Evolutionary conservation across 1,140 invertebrate genomes (phyloP).

Genomic region (Portunus trituberculatus): DNA sequence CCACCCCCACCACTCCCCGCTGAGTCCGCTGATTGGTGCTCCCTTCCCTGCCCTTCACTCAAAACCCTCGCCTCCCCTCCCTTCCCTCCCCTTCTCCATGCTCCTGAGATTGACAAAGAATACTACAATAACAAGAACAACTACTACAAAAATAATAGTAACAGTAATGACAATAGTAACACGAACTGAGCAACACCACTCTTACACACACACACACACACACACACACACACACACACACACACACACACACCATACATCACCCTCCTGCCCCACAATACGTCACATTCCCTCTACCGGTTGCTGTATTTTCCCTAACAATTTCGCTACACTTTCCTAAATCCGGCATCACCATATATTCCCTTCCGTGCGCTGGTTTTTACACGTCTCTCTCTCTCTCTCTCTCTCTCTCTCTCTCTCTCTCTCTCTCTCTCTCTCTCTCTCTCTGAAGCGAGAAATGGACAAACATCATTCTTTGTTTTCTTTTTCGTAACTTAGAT

Average conservation of each 20-base stretch:
- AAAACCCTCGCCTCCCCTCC: not conserved
- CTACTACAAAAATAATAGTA: not conserved
- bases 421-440: constrained; percentile 36
- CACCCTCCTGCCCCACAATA: not conserved
- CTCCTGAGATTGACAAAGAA: not conserved
- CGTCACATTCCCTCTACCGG: not conserved
- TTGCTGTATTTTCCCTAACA: constrained; percentile 1
- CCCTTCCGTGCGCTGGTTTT: not conserved
- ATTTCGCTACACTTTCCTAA: not conserved
- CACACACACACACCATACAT: constrained; percentile 8
- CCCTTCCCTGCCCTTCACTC: not conserved
- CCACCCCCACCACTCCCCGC: not conserved
- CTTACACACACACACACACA: not conserved
- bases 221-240: constrained; percentile 12
- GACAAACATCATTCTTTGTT: too few relatives aligned
- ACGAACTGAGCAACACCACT: not conserved
- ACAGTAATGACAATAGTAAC: too few relatives aligned
- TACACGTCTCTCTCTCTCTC: constrained; percentile 21
- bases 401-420: constrained; percentile 48
- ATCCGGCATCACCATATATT: not conserved
- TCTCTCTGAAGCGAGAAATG: not conserved
- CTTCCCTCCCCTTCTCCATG: not conserved
- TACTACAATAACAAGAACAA: not conserved
- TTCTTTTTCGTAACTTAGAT: too few relatives aligned
- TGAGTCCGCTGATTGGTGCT: not conserved